Evolutionary conservation across 2,888 invertebrate genomes (phyloP), one percentile per base, ranked within the genome.

Genomic region (Hipparchia sbordonii): DNA sequence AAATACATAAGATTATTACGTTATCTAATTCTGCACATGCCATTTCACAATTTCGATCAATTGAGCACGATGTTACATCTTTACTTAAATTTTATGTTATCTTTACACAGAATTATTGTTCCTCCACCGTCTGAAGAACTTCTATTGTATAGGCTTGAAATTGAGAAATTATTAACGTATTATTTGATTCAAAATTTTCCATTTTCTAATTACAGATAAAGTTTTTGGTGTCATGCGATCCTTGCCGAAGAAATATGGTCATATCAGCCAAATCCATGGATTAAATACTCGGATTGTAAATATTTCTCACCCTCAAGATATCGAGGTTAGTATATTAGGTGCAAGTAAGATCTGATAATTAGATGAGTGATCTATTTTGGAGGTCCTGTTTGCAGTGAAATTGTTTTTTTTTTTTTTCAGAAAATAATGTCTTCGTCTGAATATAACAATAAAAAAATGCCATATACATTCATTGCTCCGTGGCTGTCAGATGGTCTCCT

Each of bases 261-360:
- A 71, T 48, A 45, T 75, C 1, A 61, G 39, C 13, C 75, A 75
- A 68, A 71, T 75, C 12, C 73, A 75, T 46, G 73, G 67, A 23
- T 23, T 73, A 23, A 56, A 68, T n/a, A 0, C 65, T 33, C 13
- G 61, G 45, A 65, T 65, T n/a, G 68, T 75, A 2, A 65, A 73
- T 13, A 56, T 75, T 5, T 61, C 51, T n/a, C 65, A 70, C 33
- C 75, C 75, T 12, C 71, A 71, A 6, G 66, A 73, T 52, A 52
- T 75, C 23, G 73, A 75, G 71, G 75, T 75, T 39, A 5, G 39
- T 39, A 39, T 39, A 23, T 23, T 23, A 56, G 66, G 66, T 33
- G 13, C 13, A 13, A 56, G n/a, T 7, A 13, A 13, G 12, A 23
- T 23, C 23, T 23, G 23, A 39, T 39, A 39, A 39, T 39, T 39